Base-by-base conservation (phyloP, 2,113 vertebrate genomes). In the Dipodomys stephensi region DNA sequence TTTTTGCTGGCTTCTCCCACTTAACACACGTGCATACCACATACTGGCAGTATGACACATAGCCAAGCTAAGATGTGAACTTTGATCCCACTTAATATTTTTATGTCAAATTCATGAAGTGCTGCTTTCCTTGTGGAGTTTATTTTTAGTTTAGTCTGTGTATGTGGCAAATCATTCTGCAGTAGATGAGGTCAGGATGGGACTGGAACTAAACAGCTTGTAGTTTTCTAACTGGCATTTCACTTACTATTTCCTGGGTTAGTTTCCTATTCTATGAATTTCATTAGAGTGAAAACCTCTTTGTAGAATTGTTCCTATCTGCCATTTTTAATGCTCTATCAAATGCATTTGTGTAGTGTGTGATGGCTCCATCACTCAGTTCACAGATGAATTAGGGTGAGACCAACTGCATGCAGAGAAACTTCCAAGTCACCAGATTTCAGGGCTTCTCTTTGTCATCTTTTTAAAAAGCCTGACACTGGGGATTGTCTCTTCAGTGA, bases 391-490 rank as follows among this genome's bases (percentile, higher is more conserved):
- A 83, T 76, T 87, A 92, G 32, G 15, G 32, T 74, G 67, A 92
- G 71, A 79, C 13, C 22, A 85, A 68, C 32, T 49, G 68, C 83
- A 91, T 67, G 13, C 46, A 65, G 71, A 95, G 67, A 95, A 87
- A 87, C 84, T 18, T 91, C 49, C 49, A 83, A 64, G 18, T 93
- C 71, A 84, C 91, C 25, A 71, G 30, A 78, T 96, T 96, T 96
- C 88, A 72, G 87, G 25, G 28, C n/a, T 90, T 89, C 80, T 95
- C 23, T 96, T 93, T 97, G 81, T 93, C 65, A 76, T 62, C 62
- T 88, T 49, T 35, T 93, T 92, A 49, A 94, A 91, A 91, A 83
- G 27, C 13, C 69, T 95, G 69, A 92, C 88, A 90, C 71, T 64
- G 53, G 91, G 60, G 65, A 90, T 32, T 89, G 60, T 89, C 92